phyloP scores from a whole-genome alignment of 2,113 vertebrate species.

The Gopherus flavomarginatus region DNA sequence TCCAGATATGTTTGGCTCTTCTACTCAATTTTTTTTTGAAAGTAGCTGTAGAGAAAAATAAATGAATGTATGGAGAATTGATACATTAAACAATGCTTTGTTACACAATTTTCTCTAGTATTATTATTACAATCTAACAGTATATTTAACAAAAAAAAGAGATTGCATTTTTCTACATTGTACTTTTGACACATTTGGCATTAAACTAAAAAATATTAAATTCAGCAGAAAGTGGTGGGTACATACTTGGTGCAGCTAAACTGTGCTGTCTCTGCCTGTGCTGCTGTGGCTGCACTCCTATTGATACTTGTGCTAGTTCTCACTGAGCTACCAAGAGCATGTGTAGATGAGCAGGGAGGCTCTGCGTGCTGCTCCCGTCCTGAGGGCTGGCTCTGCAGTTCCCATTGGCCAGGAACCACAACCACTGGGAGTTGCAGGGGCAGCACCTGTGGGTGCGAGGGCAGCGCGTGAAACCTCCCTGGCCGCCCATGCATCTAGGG shows the following conservation, averaged over 20 bases:
- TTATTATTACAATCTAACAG: neutral
- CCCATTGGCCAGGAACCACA: too few species aligned
- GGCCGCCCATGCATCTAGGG: too few species aligned
- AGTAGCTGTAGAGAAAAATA: neutral
- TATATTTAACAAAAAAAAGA: neutral
- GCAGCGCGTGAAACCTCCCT: too few species aligned
- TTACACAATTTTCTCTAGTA: neutral
- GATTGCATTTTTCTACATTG: neutral
- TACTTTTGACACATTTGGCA: neutral
- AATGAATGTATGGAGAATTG: neutral
- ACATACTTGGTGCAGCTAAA: neutral
- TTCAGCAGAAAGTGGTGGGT: neutral
- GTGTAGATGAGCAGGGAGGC: neutral
- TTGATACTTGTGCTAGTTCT: neutral
- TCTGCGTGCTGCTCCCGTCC: too few species aligned
- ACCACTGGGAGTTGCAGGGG: too few species aligned
- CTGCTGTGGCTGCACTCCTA: neutral
- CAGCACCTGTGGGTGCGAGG: too few species aligned
- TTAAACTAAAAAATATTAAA: neutral
- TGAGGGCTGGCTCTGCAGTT: too few species aligned
- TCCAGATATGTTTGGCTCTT: neutral
- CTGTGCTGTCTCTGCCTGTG: neutral
- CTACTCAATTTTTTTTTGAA: neutral
- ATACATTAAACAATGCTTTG: neutral
- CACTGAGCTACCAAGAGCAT: neutral